A percentile compares a stretch with the other conserved stretches of the same genome.
Evolutionary conservation across 2,888 invertebrate species (phyloP).

Genomic region (Ypsolopha sequella): DNA sequence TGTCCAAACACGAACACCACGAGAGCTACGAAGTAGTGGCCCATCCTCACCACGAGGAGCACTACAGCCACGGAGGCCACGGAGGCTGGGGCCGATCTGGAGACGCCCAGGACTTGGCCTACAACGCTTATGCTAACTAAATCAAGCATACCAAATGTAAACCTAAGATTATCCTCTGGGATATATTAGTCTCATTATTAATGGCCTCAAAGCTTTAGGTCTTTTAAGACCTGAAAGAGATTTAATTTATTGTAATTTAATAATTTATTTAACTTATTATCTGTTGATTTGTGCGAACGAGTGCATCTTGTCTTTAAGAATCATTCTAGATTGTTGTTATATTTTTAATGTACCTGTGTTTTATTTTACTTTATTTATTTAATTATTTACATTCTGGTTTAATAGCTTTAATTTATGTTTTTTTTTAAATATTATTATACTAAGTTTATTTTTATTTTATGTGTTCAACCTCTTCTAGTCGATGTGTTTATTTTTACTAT

Average conservation of each 20-base stretch:
- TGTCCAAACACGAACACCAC: slow-evolving; percentile 74
- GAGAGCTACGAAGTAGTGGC: slow-evolving; percentile 84
- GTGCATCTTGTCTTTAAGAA: slow-evolving; percentile 42
- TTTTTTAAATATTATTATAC: slow-evolving; percentile 26
- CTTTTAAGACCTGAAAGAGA: too few relatives aligned
- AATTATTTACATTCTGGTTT: slow-evolving; percentile 13
- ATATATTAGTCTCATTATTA: slow-evolving; percentile 26
- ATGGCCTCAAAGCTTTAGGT: slow-evolving; percentile 5
- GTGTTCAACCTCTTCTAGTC: slow-evolving; percentile 38
- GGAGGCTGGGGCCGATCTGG: slow-evolving; percentile 77
- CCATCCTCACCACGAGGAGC: slow-evolving; percentile 74
- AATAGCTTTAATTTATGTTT: slow-evolving; percentile 13
- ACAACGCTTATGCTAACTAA: slow-evolving; percentile 74
- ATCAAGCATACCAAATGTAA: slow-evolving; percentile 23
- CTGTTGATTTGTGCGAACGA: slow-evolving; percentile 24
- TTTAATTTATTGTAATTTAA: slow-evolving; percentile 52
- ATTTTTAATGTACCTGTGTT: slow-evolving; percentile 37
- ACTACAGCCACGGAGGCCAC: slow-evolving; percentile 65
- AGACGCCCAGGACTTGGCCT: slow-evolving; percentile 78
- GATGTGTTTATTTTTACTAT: slow-evolving; percentile 15
- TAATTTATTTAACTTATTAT: slow-evolving; percentile 50
- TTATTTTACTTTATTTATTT: slow-evolving; percentile 19
- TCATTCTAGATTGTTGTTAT: slow-evolving; percentile 2
- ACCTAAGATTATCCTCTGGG: neutral
- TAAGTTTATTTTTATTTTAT: slow-evolving; percentile 25